Conservation (phyloP, 2,797 vertebrate genomes). For the Simalia tracyae region DNA sequence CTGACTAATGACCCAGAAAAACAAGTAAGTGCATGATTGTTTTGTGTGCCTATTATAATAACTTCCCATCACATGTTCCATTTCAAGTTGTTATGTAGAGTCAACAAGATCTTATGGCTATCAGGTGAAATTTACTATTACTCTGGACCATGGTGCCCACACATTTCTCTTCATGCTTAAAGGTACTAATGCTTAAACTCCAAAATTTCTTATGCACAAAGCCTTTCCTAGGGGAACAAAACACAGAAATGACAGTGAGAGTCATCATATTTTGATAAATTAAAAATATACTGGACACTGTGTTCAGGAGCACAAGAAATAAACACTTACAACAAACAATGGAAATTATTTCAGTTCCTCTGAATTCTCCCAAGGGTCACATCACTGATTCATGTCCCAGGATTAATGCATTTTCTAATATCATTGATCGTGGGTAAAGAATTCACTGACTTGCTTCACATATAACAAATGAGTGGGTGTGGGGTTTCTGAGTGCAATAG, state of each 20-base stretch:
- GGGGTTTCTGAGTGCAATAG: constrained; percentile 2
- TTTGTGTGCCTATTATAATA: neutral
- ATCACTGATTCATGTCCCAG: constrained; percentile 29
- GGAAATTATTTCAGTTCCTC: constrained; percentile 14
- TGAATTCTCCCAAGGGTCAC: constrained; percentile 2
- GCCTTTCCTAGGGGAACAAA: neutral
- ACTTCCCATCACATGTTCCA: neutral
- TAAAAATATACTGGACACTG: neutral
- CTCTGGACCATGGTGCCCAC: neutral
- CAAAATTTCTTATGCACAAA: neutral
- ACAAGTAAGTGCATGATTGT: neutral
- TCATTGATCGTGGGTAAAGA: constrained; percentile 20
- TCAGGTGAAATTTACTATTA: constrained; percentile 4
- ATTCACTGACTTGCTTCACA: constrained; percentile 42
- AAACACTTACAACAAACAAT: neutral
- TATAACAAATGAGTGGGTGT: constrained; percentile 33
- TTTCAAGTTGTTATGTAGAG: neutral
- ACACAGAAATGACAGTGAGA: neutral
- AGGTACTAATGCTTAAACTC: neutral
- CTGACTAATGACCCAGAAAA: neutral
- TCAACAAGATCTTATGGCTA: neutral
- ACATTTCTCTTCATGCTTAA: neutral
- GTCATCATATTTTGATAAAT: constrained; percentile 8
- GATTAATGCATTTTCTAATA: constrained; percentile 48
- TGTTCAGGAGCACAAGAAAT: neutral